A percentile compares a stretch with the other conserved stretches of the same genome.
Evolutionary conservation across 2,113 vertebrate species (phyloP).

Genomic region (Anguilla japonica): DNA sequence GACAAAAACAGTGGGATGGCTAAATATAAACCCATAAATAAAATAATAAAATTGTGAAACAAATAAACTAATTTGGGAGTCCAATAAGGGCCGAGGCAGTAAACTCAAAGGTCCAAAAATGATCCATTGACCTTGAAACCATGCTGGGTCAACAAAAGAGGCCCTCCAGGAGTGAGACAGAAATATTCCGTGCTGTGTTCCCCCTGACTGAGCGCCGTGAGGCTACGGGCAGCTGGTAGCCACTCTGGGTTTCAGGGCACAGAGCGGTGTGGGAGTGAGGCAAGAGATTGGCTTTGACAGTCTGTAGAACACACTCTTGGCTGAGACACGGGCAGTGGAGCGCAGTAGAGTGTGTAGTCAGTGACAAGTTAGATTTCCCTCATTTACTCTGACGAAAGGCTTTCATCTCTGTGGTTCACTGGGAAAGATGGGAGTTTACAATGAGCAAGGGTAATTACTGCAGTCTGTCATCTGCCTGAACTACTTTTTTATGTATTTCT

Average conservation of each 20-base stretch:
- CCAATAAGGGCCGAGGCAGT: too few species aligned
- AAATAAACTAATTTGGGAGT: too few species aligned
- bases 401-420: neutral
- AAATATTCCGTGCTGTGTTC: neutral
- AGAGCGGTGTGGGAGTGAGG: neutral
- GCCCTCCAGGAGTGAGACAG: neutral
- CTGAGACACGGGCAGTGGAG: neutral
- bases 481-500: neutral
- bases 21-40: neutral
- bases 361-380: neutral
- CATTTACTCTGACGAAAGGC: conserved; percentile 21
- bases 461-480: conserved; percentile 20
- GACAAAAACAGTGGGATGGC: neutral
- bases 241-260: neutral
- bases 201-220: neutral
- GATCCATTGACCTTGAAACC: too few species aligned
- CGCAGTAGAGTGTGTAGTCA: neutral
- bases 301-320: neutral
- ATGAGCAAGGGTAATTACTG: conserved; percentile 51
- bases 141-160: too few species aligned
- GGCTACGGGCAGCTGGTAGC: neutral
- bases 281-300: neutral
- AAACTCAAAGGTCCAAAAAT: too few species aligned
- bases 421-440: conserved; percentile 50
- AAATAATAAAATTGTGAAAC: too few species aligned